Percentiles rank a stretch among this genome's conserved stretches.
Conservation (phyloP, 2,113 vertebrate genomes). For the Pangasianodon gigas region DNA sequence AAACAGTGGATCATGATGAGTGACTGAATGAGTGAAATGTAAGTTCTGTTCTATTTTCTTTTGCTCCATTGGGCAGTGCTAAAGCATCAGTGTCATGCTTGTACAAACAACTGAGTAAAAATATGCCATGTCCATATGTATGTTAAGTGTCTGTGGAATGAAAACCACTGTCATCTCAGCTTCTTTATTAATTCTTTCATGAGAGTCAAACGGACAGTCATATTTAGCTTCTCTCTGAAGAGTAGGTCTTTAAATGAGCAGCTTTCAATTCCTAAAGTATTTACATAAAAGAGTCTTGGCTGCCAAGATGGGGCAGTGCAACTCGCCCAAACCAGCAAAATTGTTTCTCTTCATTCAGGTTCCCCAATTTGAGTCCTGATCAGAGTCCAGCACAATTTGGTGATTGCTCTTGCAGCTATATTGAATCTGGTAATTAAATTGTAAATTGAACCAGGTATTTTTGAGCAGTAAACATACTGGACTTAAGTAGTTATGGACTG, state of each 20-base stretch:
- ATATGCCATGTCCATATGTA: not conserved
- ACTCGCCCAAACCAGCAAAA: not conserved
- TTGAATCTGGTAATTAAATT: not conserved
- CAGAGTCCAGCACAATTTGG: not conserved
- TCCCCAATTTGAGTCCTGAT: not conserved
- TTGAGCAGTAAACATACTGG: not conserved
- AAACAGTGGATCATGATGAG: constrained; percentile 18
- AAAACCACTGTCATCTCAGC: too few relatives aligned
- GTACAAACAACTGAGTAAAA: not conserved
- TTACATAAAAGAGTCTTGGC: too few relatives aligned
- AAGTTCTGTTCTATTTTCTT: not conserved
- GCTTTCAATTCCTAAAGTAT: not conserved
- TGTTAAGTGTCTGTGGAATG: not conserved
- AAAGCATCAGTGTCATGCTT: not conserved
- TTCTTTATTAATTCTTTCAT: not conserved
- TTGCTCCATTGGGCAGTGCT: not conserved
- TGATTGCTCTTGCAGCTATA: not conserved
- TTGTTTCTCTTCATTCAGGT: not conserved
- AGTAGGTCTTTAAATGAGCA: not conserved
- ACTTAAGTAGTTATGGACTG: not conserved
- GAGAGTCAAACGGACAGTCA: not conserved
- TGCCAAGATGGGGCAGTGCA: not conserved
- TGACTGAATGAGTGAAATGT: constrained; percentile 1
- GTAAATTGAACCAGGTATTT: not conserved
- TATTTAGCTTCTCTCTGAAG: not conserved